These are phyloP conservation scores for Perodicticus potto DNA, from an alignment of 2,797 vertebrate species.

Conservation along the genomic window DNA sequence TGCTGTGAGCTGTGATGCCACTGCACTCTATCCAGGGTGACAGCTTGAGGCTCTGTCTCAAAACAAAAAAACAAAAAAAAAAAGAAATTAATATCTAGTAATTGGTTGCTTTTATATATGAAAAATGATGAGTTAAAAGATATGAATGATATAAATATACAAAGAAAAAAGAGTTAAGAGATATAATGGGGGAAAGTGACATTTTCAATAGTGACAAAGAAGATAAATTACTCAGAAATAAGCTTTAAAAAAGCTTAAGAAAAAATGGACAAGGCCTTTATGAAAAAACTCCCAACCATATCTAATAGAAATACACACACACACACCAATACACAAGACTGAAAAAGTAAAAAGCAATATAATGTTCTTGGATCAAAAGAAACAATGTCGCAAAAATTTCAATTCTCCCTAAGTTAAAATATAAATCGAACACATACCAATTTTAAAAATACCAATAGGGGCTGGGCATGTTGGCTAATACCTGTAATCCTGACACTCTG, in stretches of 20 bases:
- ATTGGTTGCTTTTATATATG: background rate
- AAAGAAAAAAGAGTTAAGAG: background rate
- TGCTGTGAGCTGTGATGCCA: no score
- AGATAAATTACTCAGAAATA: slow-evolving; percentile 12
- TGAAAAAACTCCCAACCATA: background rate
- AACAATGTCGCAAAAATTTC: background rate
- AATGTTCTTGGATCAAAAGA: background rate
- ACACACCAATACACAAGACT: background rate
- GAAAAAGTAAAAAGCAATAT: background rate
- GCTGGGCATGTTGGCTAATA: no score
- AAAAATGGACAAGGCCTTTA: slow-evolving; percentile 6
- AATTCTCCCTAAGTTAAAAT: background rate
- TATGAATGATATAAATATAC: background rate
- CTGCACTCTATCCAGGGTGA: no score
- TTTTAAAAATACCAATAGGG: background rate
- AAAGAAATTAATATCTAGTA: background rate
- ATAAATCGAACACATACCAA: background rate
- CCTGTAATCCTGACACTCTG: no score
- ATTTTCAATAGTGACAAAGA: background rate
- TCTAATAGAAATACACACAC: background rate
- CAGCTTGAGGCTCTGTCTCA: no score
- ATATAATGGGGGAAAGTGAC: background rate
- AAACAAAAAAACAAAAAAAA: no score
- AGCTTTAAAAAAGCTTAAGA: background rate
- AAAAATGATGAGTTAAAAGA: background rate